These are phyloP conservation scores for Agapostemon virescens DNA, from an alignment of 2,888 invertebrate species.

Conservation along the genomic window DNA sequence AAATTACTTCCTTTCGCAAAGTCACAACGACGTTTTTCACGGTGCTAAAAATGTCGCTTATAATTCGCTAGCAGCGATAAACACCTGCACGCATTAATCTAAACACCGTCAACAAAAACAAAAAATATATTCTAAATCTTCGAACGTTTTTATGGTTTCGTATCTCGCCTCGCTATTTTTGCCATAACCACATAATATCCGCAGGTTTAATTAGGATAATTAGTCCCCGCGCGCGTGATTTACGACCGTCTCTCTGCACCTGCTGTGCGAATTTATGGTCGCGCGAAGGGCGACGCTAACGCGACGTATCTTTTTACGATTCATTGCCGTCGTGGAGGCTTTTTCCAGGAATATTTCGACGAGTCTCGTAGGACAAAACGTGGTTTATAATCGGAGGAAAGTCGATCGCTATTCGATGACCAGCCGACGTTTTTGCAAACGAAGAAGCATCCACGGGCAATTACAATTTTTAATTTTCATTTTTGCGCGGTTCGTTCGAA, in stretches of 20 bases:
- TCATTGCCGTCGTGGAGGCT: neutral
- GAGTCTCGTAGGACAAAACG: neutral
- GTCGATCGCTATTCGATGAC: neutral
- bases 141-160: neutral
- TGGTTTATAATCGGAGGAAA: neutral
- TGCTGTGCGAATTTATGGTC: neutral
- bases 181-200: neutral
- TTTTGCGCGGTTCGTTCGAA: neutral
- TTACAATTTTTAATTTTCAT: neutral
- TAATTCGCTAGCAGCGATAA: neutral
- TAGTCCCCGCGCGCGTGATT: neutral
- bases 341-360: slow-evolving; percentile 5
- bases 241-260: neutral
- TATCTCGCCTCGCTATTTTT: neutral
- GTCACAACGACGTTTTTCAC: neutral
- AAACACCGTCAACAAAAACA: no score
- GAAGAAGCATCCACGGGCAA: neutral
- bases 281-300: slow-evolving; percentile 1
- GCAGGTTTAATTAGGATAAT: neutral
- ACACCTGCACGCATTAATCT: neutral
- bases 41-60: no score
- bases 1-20: neutral
- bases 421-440: neutral
- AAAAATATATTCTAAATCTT: no score
- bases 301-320: neutral